Conservation (phyloP, 2,888 invertebrate genomes). For the Panorpa germanica region DNA sequence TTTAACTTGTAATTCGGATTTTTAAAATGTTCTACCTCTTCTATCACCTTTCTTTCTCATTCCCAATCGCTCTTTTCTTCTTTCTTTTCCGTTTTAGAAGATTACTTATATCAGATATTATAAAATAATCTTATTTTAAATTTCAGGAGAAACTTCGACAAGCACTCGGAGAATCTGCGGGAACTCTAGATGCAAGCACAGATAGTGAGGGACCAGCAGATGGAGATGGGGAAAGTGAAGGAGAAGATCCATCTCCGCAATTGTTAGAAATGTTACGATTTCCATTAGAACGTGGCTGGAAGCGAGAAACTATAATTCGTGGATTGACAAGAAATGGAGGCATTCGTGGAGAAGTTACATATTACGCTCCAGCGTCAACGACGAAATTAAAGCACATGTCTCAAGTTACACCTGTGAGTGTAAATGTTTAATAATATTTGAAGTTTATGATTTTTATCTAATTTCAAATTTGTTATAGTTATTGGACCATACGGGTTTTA, state of each 20-base stretch:
- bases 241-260: too few relatives aligned
- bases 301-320: constrained; percentile 77
- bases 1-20: too few relatives aligned
- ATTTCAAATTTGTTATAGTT: too few relatives aligned
- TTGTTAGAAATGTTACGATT: constrained; percentile 33
- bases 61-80: too few relatives aligned
- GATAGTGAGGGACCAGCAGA: constrained; percentile 38
- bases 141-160: constrained; percentile 34
- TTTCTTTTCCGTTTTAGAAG: too few relatives aligned
- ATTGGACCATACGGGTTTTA: too few relatives aligned
- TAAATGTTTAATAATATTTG: constrained; percentile 5
- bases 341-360: constrained; percentile 85
- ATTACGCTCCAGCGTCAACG: constrained; percentile 49
- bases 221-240: constrained; percentile 32
- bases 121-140: constrained; percentile 10
- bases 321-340: constrained; percentile 73
- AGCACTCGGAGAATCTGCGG: constrained; percentile 30
- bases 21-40: too few relatives aligned
- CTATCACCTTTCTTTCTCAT: too few relatives aligned
- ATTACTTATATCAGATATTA: too few relatives aligned
- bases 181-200: constrained; percentile 33
- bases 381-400: constrained; percentile 41
- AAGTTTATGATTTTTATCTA: too few relatives aligned
- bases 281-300: constrained; percentile 68
- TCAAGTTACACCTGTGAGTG: constrained; percentile 40